Evolutionary conservation across 1,140 invertebrate genomes (phyloP).

Genomic region (Drosophila nannoptera): DNA sequence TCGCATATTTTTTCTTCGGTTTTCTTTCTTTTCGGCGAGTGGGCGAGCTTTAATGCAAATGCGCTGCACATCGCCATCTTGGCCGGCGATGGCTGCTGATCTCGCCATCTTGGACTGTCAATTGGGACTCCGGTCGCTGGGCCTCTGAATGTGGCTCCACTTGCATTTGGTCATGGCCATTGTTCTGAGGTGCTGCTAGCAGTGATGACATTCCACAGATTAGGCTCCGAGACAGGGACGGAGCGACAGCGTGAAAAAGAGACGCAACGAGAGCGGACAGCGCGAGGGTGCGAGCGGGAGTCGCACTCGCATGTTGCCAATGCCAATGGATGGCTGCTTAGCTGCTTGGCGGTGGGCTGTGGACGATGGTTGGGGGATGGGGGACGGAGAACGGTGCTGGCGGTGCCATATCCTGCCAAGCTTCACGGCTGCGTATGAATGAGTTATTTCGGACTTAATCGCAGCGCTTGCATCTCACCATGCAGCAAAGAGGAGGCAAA

Average conservation of each 20-base stretch:
- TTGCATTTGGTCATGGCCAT: conserved; percentile 50
- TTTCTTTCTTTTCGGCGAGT: conserved; percentile 17
- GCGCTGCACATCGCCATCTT: conserved; percentile 62
- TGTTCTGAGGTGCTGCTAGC: conserved; percentile 63
- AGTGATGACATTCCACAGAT: conserved; percentile 73
- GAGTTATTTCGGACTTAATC: conserved; percentile 78
- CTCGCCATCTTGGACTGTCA: conserved; percentile 68
- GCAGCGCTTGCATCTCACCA: conserved; percentile 62
- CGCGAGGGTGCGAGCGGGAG: background rate
- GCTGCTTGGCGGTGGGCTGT: background rate
- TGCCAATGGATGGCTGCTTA: conserved; percentile 23
- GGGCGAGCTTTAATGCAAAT: conserved; percentile 45
- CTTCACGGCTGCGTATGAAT: conserved; percentile 70
- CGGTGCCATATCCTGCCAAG: conserved; percentile 47
- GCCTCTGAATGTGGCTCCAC: conserved; percentile 28
- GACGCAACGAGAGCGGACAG: background rate
- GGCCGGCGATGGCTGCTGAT: conserved; percentile 63
- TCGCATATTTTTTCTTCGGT: conserved; percentile 6
- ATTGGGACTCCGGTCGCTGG: conserved; percentile 28
- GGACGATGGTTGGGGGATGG: too few relatives aligned
- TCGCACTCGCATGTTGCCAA: conserved; percentile 13
- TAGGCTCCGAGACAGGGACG: conserved; percentile 29
- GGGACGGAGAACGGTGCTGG: conserved; percentile 1
- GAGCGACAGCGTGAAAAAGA: background rate
- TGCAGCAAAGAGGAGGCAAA: conserved; percentile 36